phyloP scores from a whole-genome alignment of 1,140 invertebrate species.

The fruit fly (Drosophila melanogaster) region Release_6_plus_ISO1_MT NC_004354.4:8644501-8645000 shows the following conservation, averaged over 20 bases:
- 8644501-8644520: no score
- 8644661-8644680: not conserved
- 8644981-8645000: slow-evolving; percentile 8
- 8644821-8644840: slow-evolving; percentile 4
- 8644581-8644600: no score
- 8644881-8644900: slow-evolving; percentile 54
- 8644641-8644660: not conserved
- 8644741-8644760: slow-evolving; percentile 45
- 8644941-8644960: slow-evolving; percentile 21
- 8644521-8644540: no score
- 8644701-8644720: slow-evolving; percentile 4
- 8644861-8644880: slow-evolving; percentile 36
- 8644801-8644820: not conserved
- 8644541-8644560: no score
- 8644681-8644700: not conserved
- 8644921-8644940: slow-evolving; percentile 45
- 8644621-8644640: not conserved
- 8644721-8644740: not conserved
- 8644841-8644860: slow-evolving; percentile 76
- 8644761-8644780: slow-evolving; percentile 34
- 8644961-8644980: slow-evolving; percentile 58
- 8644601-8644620: no score
- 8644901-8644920: slow-evolving; percentile 80
- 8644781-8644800: slow-evolving; percentile 11
- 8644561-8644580: no score